Percentiles rank a stretch among this genome's conserved stretches.
phyloP scores from a whole-genome alignment of 2,113 vertebrate species.

The Cyprinodon variegatus region DNA sequence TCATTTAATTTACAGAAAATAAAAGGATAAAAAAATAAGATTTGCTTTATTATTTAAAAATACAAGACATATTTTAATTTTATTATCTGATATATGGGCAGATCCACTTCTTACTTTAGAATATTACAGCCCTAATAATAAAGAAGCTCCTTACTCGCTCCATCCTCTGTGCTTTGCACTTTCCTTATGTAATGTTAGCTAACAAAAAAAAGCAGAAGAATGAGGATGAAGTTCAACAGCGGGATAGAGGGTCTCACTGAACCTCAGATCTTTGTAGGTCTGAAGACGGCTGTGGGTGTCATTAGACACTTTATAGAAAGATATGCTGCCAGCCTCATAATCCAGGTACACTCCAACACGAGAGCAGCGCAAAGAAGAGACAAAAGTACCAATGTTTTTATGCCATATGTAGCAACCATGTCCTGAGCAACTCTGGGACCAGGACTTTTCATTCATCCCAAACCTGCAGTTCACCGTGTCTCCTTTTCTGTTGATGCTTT shows the following conservation, averaged over 20 bases:
- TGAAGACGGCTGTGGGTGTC: slow-evolving; percentile 1
- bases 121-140: neutral
- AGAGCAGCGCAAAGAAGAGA: slow-evolving; percentile 2
- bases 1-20: neutral
- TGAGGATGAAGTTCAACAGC: slow-evolving; percentile 2
- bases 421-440: slow-evolving; percentile 28
- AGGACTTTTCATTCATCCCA: slow-evolving; percentile 46
- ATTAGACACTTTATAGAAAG: slow-evolving; percentile 55
- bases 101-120: neutral
- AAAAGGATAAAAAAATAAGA: neutral
- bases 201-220: slow-evolving; percentile 10
- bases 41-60: neutral
- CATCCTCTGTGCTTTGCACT: too few relatives aligned
- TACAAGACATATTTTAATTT: neutral
- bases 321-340: slow-evolving; percentile 25
- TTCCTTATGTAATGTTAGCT: neutral
- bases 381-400: rapidly evolving
- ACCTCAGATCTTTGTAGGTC: slow-evolving; percentile 29
- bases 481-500: slow-evolving; percentile 32
- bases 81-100: neutral
- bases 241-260: slow-evolving; percentile 26
- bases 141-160: too few relatives aligned
- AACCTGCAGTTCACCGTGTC: slow-evolving; percentile 3
- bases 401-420: slow-evolving; percentile 16
- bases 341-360: slow-evolving; percentile 58